Evolutionary conservation across 2,888 invertebrate genomes (phyloP).

Genomic region (Trimorus sp.): DNA sequence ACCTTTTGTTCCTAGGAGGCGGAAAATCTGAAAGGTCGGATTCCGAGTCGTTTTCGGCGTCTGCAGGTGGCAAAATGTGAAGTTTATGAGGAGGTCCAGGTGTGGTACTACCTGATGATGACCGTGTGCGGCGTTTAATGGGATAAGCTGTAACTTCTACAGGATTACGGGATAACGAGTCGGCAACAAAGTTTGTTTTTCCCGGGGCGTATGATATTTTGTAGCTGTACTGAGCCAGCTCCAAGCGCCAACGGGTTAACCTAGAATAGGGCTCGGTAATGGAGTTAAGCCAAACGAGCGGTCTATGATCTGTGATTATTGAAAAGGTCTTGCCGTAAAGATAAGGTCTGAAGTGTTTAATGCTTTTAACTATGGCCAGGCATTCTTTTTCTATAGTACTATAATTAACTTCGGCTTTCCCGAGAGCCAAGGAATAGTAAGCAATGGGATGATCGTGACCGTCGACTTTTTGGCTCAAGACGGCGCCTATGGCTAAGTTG

Average conservation of each 20-base stretch:
- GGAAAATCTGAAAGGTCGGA: not conserved
- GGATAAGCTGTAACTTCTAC: not conserved
- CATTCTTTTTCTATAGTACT: conserved; percentile 62
- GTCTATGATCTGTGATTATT: conserved; percentile 56
- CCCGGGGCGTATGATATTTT: conserved; percentile 63
- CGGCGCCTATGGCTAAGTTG: conserved; percentile 44
- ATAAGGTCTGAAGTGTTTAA: conserved; percentile 55
- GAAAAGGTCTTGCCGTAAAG: conserved; percentile 44
- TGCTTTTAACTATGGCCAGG: conserved; percentile 33
- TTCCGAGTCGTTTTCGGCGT: not conserved
- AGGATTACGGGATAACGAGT: conserved; percentile 68
- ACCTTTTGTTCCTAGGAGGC: not conserved
- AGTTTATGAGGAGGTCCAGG: not conserved
- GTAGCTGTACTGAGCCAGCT: conserved; percentile 56
- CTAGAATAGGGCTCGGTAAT: conserved; percentile 50
- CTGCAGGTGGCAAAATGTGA: not conserved
- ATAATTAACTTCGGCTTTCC: conserved; percentile 52
- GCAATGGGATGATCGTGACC: conserved; percentile 53
- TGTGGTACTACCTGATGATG: not conserved
- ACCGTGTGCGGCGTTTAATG: not conserved
- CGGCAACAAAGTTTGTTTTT: conserved; percentile 71
- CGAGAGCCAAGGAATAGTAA: conserved; percentile 45
- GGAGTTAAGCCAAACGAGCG: conserved; percentile 44
- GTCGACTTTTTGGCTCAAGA: conserved; percentile 52
- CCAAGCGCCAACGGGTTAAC: conserved; percentile 49